These are phyloP conservation scores for Mastacembelus armatus DNA, from an alignment of 2,797 vertebrate genomes.

Conservation along the genomic window DNA sequence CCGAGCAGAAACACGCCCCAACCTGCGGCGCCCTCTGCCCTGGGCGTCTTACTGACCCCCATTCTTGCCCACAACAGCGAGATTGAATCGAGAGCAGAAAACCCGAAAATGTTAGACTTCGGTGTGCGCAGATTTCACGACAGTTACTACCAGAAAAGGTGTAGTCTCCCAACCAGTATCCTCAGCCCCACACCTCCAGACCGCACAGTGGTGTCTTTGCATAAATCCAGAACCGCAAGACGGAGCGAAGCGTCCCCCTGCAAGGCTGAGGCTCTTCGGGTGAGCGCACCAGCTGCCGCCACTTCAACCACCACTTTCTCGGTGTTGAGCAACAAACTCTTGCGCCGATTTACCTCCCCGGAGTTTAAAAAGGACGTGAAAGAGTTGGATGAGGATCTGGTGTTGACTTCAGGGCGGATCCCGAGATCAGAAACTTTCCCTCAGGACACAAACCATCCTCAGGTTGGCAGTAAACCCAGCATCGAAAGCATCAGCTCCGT, in stretches of 20 bases:
- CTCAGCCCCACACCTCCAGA: conserved; percentile 68
- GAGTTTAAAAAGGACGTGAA: conserved; percentile 70
- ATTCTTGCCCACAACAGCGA: conserved; percentile 44
- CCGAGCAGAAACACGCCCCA: conserved; percentile 47
- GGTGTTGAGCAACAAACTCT: conserved; percentile 71
- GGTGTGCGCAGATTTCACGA: conserved; percentile 66
- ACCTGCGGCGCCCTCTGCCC: conserved; percentile 39
- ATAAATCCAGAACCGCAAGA: conserved; percentile 60
- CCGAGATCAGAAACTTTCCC: conserved; percentile 81
- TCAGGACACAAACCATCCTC: conserved; percentile 59
- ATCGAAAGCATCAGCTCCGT: conserved; percentile 85
- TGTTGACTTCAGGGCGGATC: conserved; percentile 35
- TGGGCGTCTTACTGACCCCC: conserved; percentile 74
- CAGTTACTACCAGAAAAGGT: conserved; percentile 80
- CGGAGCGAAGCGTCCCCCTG: conserved; percentile 37
- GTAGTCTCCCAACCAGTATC: conserved; percentile 76
- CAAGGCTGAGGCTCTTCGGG: conserved; percentile 17
- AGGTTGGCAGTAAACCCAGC: conserved; percentile 79
- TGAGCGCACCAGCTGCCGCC: not conserved
- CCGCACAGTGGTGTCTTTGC: conserved; percentile 49
- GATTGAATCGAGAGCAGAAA: conserved; percentile 17
- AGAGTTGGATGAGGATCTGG: conserved; percentile 28
- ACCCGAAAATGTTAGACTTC: conserved; percentile 18
- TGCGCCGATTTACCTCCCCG: conserved; percentile 81
- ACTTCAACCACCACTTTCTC: conserved; percentile 58